Base-by-base conservation (phyloP, 2,797 vertebrate species). In the Pangasius macronema region DNA sequence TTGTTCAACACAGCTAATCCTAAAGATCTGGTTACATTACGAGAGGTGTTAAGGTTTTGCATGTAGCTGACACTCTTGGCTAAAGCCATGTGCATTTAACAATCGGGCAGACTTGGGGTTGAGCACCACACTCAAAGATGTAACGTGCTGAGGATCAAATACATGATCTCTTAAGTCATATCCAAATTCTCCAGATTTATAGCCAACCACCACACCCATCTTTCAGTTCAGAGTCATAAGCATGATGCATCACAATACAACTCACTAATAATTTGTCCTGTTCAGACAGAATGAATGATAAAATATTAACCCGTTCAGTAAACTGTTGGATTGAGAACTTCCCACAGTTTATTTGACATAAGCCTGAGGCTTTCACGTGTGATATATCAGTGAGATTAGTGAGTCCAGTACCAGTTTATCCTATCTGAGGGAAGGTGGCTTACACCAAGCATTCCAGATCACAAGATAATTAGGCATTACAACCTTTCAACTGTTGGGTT, bases 1-100 rank as follows among this genome's bases (percentile, higher is more conserved):
- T 67, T 68, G 30, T 85, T 85, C 20, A 85, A 27, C 84, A 53
- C 73, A 85, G n/a, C 24, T 79, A 86, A 86, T 86, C 85, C 75
- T 9, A 86, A 53, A 67, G 61, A 36, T 80, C 46, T 79, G 85
- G 46, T 86, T 68, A 86, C 63, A 79, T 7, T 79, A 51, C 10
- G 33, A 68, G 63, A 68, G 53, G 51, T 61, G 51, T 86, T 57
- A 82, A 30, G 18, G 22, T 61, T 79, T 53, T 79, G 30, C 63
- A 68, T 55, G 16, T 16, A 46, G 5, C 30, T 80, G 36, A 68
- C 30, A 70, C 76, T 57, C 16, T 39, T 81, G 75, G 36, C 76
- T 33, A 86, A 53, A 80, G 51, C 24, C 49, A 82, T 42, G 33
- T 57, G 70, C 30, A 55, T 70, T 65, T 36, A 65, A 67, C 30